A percentile compares a stretch with the other conserved stretches of the same genome.
These are phyloP conservation scores for Leptopilina clavipes DNA, from an alignment of 1,140 invertebrate genomes.

Conservation along the genomic window DNA sequence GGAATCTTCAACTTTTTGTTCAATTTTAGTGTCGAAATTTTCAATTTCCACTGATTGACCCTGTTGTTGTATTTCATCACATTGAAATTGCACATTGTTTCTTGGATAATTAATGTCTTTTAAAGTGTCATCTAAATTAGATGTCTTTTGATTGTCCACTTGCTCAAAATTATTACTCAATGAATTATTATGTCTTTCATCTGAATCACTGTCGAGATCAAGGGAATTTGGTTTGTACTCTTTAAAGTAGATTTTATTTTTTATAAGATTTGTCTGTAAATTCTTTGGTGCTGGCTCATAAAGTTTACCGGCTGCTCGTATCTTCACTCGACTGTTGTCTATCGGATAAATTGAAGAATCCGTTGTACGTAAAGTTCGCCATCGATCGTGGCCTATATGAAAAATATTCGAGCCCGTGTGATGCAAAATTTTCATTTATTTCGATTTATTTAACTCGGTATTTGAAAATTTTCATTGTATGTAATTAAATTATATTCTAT, in stretches of 20 bases:
- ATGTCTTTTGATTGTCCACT: conserved; percentile 1
- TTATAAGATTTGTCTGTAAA: conserved; percentile 43
- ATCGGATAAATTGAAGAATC: conserved; percentile 57
- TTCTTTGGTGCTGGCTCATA: conserved; percentile 59
- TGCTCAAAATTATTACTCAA: conserved; percentile 7
- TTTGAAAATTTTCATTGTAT: no score
- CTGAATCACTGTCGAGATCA: conserved; percentile 39
- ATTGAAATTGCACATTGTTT: conserved; percentile 1
- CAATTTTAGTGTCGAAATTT: not conserved
- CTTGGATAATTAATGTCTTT: not conserved
- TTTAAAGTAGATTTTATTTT: conserved; percentile 31
- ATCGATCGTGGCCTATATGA: conserved; percentile 61
- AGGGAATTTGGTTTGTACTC: conserved; percentile 24
- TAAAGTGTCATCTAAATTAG: not conserved
- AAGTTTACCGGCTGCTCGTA: conserved; percentile 63
- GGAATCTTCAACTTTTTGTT: conserved; percentile 1
- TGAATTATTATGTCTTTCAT: conserved; percentile 39
- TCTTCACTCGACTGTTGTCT: conserved; percentile 64
- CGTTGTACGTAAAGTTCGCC: conserved; percentile 59
- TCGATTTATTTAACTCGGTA: conserved; percentile 23
- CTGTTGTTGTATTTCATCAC: not conserved
- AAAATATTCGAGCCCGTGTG: conserved; percentile 62
- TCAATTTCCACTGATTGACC: not conserved
- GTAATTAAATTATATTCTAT: no score
- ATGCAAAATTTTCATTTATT: conserved; percentile 50